phyloP scores from a whole-genome alignment of 2,888 invertebrate species.

The Oscheius onirici region DNA sequence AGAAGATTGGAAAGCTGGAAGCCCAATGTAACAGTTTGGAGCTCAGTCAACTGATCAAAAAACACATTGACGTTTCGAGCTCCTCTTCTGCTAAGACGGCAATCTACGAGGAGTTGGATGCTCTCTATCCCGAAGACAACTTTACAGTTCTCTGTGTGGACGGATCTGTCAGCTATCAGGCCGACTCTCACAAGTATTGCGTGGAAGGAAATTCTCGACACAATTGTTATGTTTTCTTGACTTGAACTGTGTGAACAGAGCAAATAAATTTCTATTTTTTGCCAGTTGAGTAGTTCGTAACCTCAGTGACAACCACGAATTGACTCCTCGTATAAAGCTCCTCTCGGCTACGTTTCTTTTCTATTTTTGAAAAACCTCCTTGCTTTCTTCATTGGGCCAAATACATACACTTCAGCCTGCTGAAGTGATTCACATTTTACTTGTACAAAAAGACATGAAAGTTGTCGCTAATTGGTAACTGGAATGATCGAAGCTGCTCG shows the following conservation, averaged over 20 bases:
- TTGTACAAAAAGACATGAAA: too few species aligned
- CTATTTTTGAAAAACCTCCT: too few species aligned
- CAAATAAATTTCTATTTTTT: too few species aligned
- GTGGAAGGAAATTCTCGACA: slow-evolving; percentile 30
- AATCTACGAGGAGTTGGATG: slow-evolving; percentile 45
- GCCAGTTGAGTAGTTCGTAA: too few species aligned
- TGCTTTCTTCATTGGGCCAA: too few species aligned
- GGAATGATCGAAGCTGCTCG: too few species aligned
- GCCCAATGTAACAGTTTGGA: slow-evolving; percentile 32
- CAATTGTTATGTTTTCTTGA: slow-evolving; percentile 33
- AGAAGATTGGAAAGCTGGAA: slow-evolving; percentile 1
- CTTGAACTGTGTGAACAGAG: not conserved
- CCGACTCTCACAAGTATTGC: slow-evolving; percentile 38
- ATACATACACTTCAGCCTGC: too few species aligned
- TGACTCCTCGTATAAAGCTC: too few species aligned
- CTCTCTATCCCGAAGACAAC: slow-evolving; percentile 42
- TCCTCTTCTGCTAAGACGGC: slow-evolving; percentile 31
- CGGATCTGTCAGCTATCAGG: slow-evolving; percentile 46
- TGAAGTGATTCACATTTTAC: too few species aligned
- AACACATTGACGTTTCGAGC: slow-evolving; percentile 17
- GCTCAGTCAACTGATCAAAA: slow-evolving; percentile 30
- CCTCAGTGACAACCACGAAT: too few species aligned
- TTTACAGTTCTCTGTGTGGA: slow-evolving; percentile 48
- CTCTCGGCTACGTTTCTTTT: too few species aligned
- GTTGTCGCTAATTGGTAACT: too few species aligned